A percentile compares a stretch with the other conserved stretches of the same genome.
These are phyloP conservation scores for Lasiurus borealis DNA, from an alignment of 2,113 vertebrate species.

Conservation along the genomic window DNA sequence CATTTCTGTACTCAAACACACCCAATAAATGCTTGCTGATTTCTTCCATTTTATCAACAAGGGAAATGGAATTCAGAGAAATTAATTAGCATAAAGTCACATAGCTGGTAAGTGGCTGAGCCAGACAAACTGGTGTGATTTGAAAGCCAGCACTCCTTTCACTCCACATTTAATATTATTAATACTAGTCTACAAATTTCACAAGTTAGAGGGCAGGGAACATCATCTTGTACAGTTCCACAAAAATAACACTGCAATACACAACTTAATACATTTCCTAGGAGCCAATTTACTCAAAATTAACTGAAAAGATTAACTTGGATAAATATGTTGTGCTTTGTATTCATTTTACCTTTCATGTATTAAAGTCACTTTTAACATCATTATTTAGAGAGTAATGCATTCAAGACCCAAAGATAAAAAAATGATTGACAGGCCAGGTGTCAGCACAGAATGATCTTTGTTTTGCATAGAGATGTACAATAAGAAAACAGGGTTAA, in stretches of 20 bases:
- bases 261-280: neutral
- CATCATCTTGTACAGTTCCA: neutral
- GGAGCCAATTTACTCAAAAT: neutral
- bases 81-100: slow-evolving; percentile 15
- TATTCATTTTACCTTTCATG: slow-evolving; percentile 8
- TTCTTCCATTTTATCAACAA: neutral
- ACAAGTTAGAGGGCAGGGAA: neutral
- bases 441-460: neutral
- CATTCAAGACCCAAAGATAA: neutral
- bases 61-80: slow-evolving; percentile 27
- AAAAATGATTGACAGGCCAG: slow-evolving; percentile 2
- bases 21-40: neutral
- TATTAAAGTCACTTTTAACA: slow-evolving; percentile 36
- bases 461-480: neutral
- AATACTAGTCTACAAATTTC: neutral
- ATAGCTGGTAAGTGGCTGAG: neutral
- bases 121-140: slow-evolving; percentile 12
- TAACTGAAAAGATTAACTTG: slow-evolving; percentile 32
- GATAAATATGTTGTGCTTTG: neutral
- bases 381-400: neutral
- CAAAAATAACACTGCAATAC: slow-evolving; percentile 2
- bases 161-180: slow-evolving; percentile 30
- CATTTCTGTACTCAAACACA: neutral
- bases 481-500: neutral
- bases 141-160: slow-evolving; percentile 16